These are phyloP conservation scores for Magallana nippona DNA, from an alignment of 2,888 invertebrate genomes.

Conservation along the genomic window DNA sequence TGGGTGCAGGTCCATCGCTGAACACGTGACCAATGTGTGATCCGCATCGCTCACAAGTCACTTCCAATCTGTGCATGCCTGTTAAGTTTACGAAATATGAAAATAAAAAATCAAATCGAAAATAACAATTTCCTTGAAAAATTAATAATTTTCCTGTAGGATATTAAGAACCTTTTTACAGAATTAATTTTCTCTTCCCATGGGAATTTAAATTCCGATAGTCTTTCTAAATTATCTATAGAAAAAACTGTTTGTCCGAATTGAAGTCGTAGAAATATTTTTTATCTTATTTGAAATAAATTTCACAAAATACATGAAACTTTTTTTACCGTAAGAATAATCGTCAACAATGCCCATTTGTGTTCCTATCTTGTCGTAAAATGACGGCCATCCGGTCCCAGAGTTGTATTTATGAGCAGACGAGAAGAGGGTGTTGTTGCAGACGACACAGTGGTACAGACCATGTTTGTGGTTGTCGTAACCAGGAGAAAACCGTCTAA, in stretches of 20 bases:
- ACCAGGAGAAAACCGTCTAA: constrained; percentile 2
- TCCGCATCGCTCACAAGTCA: constrained; percentile 69
- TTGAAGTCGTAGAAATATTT: too few species aligned
- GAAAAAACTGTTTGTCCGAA: too few species aligned
- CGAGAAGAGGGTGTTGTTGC: constrained; percentile 90
- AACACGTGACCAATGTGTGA: constrained; percentile 77
- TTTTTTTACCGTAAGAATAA: constrained; percentile 68
- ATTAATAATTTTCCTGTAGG: too few species aligned
- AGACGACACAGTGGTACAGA: constrained; percentile 93
- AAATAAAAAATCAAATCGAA: background rate
- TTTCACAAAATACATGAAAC: too few species aligned
- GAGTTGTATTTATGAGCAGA: constrained; percentile 73
- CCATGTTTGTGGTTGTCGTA: constrained; percentile 91
- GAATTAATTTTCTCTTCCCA: too few species aligned
- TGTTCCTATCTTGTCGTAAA: constrained; percentile 83
- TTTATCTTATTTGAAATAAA: too few species aligned
- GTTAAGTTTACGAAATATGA: constrained; percentile 37
- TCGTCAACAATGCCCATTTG: constrained; percentile 93
- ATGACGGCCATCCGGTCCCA: constrained; percentile 76
- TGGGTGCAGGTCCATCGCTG: constrained; percentile 74
- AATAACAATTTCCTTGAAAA: background rate
- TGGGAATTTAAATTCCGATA: too few species aligned
- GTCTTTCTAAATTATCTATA: too few species aligned
- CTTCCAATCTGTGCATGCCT: constrained; percentile 71
- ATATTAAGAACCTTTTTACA: too few species aligned